Evolutionary conservation across 2,888 invertebrate species (phyloP).

Genomic region (Cataglyphis livida): DNA sequence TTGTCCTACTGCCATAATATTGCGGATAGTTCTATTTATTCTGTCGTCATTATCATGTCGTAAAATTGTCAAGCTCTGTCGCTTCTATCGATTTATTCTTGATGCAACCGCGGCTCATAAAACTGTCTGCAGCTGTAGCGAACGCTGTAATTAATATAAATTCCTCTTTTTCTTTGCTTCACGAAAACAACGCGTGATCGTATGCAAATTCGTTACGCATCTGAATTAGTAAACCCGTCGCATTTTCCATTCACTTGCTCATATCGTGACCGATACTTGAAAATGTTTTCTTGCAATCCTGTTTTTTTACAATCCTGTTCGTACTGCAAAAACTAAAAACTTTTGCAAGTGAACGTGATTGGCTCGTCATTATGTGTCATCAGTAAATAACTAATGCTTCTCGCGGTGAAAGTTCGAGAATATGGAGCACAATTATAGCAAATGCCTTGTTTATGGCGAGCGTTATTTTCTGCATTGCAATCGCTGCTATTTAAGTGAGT

Average conservation of each 20-base stretch:
- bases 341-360: slow-evolving; percentile 29
- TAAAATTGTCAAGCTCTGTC: slow-evolving; percentile 4
- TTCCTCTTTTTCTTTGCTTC: background rate
- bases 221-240: slow-evolving; percentile 9
- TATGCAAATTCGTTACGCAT: slow-evolving; percentile 16
- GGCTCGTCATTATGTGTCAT: slow-evolving; percentile 36
- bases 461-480: slow-evolving; percentile 40
- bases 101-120: background rate
- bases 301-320: background rate
- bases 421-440: slow-evolving; percentile 49
- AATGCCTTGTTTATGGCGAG: slow-evolving; percentile 36
- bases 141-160: slow-evolving; percentile 4
- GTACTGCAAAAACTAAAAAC: background rate
- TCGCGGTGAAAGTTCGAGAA: slow-evolving; percentile 42
- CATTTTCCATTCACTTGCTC: slow-evolving; percentile 9
- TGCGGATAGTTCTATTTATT: background rate
- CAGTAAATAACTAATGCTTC: slow-evolving; percentile 40
- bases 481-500: background rate
- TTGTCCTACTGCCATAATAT: background rate
- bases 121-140: background rate
- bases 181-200: slow-evolving; percentile 32
- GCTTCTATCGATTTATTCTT: slow-evolving; percentile 1
- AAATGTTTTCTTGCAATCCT: background rate
- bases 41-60: background rate
- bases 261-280: background rate